A percentile compares a stretch with the other conserved stretches of the same genome.
These are phyloP conservation scores for Scaptomyza cyrtandrae DNA, from an alignment of 2,888 invertebrate genomes.

Conservation along the genomic window DNA sequence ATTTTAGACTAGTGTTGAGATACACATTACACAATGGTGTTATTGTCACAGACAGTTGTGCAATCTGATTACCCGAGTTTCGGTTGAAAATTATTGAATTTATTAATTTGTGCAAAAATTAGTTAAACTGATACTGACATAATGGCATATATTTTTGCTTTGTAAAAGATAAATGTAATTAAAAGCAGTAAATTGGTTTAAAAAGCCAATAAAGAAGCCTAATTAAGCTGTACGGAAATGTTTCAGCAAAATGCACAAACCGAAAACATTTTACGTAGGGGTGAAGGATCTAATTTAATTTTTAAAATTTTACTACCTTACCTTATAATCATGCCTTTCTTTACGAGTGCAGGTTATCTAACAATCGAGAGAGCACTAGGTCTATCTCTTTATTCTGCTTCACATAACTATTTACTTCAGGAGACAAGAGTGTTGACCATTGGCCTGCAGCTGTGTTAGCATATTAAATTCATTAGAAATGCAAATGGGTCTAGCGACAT, in stretches of 20 bases:
- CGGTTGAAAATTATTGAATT: slow-evolving; percentile 12
- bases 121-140: slow-evolving; percentile 14
- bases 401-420: neutral
- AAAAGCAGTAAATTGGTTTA: neutral
- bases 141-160: neutral
- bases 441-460: slow-evolving; percentile 47
- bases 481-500: slow-evolving; percentile 63
- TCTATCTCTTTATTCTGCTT: neutral
- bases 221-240: neutral
- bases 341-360: too few relatives aligned
- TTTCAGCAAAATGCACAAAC: neutral
- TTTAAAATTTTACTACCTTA: neutral
- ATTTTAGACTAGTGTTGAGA: slow-evolving; percentile 5
- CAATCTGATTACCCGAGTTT: slow-evolving; percentile 12
- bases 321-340: too few relatives aligned
- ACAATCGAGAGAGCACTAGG: neutral
- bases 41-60: slow-evolving; percentile 1
- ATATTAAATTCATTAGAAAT: slow-evolving; percentile 65
- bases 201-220: neutral
- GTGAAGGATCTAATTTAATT: neutral
- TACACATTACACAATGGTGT: neutral
- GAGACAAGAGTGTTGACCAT: slow-evolving; percentile 14
- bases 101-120: slow-evolving; percentile 3
- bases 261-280: neutral
- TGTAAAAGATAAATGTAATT: neutral